Evolutionary conservation across 2,797 vertebrate species (phyloP).

Genomic region (Setipinna tenuifilis): DNA sequence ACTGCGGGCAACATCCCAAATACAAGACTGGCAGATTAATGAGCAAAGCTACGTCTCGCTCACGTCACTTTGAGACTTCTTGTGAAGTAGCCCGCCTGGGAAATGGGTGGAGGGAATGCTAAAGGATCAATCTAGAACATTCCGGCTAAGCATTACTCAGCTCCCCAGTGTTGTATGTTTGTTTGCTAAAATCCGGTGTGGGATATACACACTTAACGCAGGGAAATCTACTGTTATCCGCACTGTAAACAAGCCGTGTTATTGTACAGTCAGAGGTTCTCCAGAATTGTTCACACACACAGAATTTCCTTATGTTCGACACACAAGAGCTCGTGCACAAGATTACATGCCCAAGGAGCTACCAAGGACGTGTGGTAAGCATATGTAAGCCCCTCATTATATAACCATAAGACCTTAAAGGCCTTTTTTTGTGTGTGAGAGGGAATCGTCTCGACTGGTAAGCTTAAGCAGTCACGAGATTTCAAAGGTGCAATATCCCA

Average conservation of each 20-base stretch:
- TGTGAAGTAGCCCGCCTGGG: neutral
- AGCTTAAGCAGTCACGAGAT: slow-evolving; percentile 14
- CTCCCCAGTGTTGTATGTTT: neutral
- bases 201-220: neutral
- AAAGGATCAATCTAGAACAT: neutral
- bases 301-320: neutral
- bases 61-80: neutral
- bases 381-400: neutral
- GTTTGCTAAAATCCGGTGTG: neutral
- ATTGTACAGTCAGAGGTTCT: slow-evolving; percentile 3
- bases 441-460: neutral
- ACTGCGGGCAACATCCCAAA: neutral
- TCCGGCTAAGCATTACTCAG: neutral
- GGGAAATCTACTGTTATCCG: neutral
- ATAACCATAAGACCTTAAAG: neutral
- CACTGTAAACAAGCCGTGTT: slow-evolving; percentile 1
- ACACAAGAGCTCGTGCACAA: neutral
- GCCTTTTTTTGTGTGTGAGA: neutral
- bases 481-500: neutral
- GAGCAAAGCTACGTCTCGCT: neutral
- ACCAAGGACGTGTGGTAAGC: neutral
- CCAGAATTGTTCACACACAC: neutral
- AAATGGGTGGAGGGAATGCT: neutral
- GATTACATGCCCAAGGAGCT: slow-evolving; percentile 4
- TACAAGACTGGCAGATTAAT: neutral